A percentile compares a stretch with the other conserved stretches of the same genome.
These are phyloP conservation scores for Meandrusa payeni DNA, from an alignment of 2,888 invertebrate genomes.

Conservation along the genomic window DNA sequence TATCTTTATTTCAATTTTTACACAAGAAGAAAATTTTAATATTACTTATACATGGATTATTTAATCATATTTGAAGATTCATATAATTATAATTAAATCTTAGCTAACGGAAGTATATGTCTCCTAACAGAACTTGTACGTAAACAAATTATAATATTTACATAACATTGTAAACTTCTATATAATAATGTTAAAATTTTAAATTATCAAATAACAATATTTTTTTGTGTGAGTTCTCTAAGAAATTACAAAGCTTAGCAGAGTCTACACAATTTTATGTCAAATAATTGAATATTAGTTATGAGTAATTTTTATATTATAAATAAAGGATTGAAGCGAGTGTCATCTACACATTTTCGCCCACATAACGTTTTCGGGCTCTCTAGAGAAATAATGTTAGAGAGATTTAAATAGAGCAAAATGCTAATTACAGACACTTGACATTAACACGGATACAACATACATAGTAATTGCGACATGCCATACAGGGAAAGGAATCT, in stretches of 20 bases:
- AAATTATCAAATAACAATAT: constrained; percentile 60
- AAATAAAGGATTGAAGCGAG: too few species aligned
- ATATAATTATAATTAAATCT: constrained; percentile 44
- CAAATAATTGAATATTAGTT: constrained; percentile 1
- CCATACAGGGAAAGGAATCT: too few species aligned
- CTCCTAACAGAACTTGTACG: constrained; percentile 56
- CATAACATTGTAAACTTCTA: constrained; percentile 65
- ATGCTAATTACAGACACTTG: too few species aligned
- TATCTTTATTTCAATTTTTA: constrained; percentile 70
- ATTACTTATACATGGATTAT: constrained; percentile 56
- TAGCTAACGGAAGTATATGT: constrained; percentile 47
- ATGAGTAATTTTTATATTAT: too few species aligned
- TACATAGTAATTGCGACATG: too few species aligned
- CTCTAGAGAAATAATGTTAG: too few species aligned
- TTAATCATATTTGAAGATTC: constrained; percentile 55
- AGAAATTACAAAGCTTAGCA: constrained; percentile 38
- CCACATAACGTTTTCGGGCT: too few species aligned
- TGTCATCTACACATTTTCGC: too few species aligned
- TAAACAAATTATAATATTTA: constrained; percentile 70
- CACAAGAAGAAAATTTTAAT: constrained; percentile 66
- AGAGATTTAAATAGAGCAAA: too few species aligned
- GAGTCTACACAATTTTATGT: constrained; percentile 22
- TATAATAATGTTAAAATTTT: constrained; percentile 61
- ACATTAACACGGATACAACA: too few species aligned
- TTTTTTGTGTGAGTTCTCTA: too few species aligned